Conservation (phyloP, 37 sponge, comb jelly and placozoan genomes). For the Chondrilla cf. caribensis region DNA sequence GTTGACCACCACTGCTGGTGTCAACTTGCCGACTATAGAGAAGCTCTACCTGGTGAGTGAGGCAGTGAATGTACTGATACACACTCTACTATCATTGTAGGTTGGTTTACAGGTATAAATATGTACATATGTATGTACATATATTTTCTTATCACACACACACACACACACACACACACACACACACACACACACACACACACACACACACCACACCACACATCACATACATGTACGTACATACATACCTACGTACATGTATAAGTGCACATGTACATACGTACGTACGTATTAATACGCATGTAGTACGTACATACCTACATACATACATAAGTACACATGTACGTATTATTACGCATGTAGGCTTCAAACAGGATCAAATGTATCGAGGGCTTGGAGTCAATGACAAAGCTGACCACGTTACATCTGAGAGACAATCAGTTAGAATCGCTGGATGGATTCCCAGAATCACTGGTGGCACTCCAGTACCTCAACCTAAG, state of each 20-base stretch:
- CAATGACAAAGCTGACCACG: constrained; percentile 64
- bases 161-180: too few species aligned
- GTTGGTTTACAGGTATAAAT: too few species aligned
- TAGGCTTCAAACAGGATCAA: constrained; percentile 77
- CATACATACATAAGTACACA: not conserved
- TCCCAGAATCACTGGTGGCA: constrained; percentile 67
- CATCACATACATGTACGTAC: not conserved
- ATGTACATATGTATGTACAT: not conserved
- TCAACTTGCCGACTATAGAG: constrained; percentile 71
- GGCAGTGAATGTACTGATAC: too few species aligned
- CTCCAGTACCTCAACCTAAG: constrained; percentile 91
- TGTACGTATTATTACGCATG: not conserved
- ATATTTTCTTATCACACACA: too few species aligned
- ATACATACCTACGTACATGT: not conserved
- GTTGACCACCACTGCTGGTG: constrained; percentile 48
- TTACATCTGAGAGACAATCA: constrained; percentile 86
- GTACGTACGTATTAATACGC: not conserved
- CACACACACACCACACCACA: too few species aligned
- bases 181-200: too few species aligned
- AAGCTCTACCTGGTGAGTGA: constrained; percentile 63
- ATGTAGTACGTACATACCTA: not conserved
- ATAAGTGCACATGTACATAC: not conserved
- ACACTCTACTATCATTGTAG: not conserved
- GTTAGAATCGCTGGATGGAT: constrained; percentile 70
- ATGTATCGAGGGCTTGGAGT: constrained; percentile 61